phyloP scores from a whole-genome alignment of 2,113 vertebrate genomes.

The Aythya baeri region DNA sequence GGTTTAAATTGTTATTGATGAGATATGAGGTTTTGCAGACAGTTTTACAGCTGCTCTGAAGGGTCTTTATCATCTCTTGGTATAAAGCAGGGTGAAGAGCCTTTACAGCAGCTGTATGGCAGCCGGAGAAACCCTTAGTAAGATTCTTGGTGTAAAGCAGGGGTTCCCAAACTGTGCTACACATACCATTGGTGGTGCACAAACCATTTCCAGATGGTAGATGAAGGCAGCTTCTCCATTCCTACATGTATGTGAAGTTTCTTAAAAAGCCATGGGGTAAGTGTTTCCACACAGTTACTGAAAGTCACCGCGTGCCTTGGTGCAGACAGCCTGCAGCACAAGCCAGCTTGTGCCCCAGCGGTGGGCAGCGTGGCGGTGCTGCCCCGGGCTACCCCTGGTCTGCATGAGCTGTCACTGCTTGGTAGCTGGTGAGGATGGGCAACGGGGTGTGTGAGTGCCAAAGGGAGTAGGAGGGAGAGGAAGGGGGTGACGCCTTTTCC shows the following conservation, averaged over 20 bases:
- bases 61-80: neutral
- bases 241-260: neutral
- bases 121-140: neutral
- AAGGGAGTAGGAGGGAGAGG: neutral
- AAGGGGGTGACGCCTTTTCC: neutral
- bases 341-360: neutral
- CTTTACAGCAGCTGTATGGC: constrained; percentile 14
- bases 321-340: neutral
- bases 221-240: neutral
- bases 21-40: neutral
- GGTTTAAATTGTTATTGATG: neutral
- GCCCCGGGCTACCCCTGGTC: neutral
- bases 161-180: neutral
- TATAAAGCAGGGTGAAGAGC: neutral
- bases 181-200: neutral
- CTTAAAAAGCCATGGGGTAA: neutral
- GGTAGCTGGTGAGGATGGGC: neutral
- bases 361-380: neutral
- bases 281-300: neutral
- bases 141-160: neutral
- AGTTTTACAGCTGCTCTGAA: neutral
- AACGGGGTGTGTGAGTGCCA: neutral
- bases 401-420: neutral
- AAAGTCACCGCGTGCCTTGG: neutral
- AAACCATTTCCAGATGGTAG: constrained; percentile 32